These are phyloP conservation scores for Mormyrops attenuatus DNA, from an alignment of 2,797 vertebrate species.

Conservation along the genomic window DNA sequence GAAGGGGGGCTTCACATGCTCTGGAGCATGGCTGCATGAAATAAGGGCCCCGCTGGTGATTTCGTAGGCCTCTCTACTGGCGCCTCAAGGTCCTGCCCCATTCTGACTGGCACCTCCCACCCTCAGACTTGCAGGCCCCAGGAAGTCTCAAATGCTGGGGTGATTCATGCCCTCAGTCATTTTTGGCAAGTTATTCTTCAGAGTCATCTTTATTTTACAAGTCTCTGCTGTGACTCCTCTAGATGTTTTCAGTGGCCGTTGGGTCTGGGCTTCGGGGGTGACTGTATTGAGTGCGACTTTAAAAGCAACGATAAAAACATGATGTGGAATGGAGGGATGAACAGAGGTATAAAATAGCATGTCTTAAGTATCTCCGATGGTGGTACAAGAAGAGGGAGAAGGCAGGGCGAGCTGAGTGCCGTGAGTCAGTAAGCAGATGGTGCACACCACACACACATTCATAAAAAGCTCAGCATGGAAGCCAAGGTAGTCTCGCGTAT, in stretches of 20 bases:
- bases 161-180: background rate
- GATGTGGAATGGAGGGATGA: background rate
- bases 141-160: background rate
- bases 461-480: background rate
- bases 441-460: background rate
- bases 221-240: constrained; percentile 38
- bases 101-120: constrained; percentile 46
- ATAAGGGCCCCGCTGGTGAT: constrained; percentile 34
- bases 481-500: background rate
- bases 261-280: constrained; percentile 9
- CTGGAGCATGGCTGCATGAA: constrained; percentile 34
- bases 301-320: background rate
- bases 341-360: background rate
- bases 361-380: background rate
- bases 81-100: background rate
- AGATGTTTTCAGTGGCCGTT: constrained; percentile 44
- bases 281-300: background rate
- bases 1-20: background rate
- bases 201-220: constrained; percentile 13
- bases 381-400: background rate
- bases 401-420: background rate
- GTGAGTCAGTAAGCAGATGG: background rate
- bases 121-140: constrained; percentile 36
- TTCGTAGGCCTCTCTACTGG: constrained; percentile 27
- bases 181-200: constrained; percentile 5